These are phyloP conservation scores for Lethrus apterus DNA, from an alignment of 1,140 invertebrate species.

Conservation along the genomic window DNA sequence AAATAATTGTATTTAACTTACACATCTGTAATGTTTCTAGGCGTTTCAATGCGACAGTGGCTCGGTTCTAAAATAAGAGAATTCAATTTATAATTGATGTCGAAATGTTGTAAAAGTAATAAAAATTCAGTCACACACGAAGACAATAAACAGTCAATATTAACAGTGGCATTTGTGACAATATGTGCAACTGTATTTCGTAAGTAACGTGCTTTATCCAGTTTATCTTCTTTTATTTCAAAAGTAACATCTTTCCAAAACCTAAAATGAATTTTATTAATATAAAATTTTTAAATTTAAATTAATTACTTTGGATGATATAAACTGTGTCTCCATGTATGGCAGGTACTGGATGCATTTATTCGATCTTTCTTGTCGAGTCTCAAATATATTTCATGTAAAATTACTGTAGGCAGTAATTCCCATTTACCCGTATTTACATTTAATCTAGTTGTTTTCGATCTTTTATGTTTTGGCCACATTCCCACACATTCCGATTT, in stretches of 20 bases:
- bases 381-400: conserved; percentile 35
- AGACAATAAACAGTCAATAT: conserved; percentile 30
- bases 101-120: conserved; percentile 27
- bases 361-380: conserved; percentile 31
- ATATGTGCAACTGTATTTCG: conserved; percentile 27
- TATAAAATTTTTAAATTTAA: conserved; percentile 16
- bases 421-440: conserved; percentile 25
- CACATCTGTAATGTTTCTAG: conserved; percentile 18
- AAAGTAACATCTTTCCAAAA: conserved; percentile 33
- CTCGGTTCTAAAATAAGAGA: conserved; percentile 35
- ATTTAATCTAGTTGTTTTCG: conserved; percentile 16
- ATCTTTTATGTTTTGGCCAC: conserved; percentile 24
- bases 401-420: conserved; percentile 33
- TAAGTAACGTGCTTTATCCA: conserved; percentile 26
- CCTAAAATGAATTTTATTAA: conserved; percentile 22
- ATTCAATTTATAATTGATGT: conserved; percentile 33
- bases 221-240: conserved; percentile 25
- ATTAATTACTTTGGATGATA: conserved; percentile 36
- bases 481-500: conserved; percentile 16
- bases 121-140: conserved; percentile 34
- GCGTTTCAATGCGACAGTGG: conserved; percentile 31
- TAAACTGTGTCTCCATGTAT: conserved; percentile 34
- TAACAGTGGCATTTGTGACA: conserved; percentile 30
- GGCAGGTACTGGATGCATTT: conserved; percentile 37
- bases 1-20: conserved; percentile 10